Evolutionary conservation across 2,797 vertebrate species (phyloP), one percentile per base, ranked within the genome.

Genomic region (Bradypus variegatus): DNA sequence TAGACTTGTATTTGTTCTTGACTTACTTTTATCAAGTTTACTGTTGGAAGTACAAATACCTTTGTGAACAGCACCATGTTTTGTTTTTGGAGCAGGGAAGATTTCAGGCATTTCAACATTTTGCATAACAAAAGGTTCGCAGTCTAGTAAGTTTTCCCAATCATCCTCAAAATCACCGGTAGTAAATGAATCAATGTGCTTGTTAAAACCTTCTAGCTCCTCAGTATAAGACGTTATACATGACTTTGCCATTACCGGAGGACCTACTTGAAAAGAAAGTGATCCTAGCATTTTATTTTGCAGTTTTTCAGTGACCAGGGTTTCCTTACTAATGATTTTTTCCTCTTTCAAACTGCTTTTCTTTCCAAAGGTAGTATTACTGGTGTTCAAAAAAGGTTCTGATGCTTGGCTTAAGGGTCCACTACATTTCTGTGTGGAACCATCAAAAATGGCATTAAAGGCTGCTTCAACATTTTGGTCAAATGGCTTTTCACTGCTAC

Each of bases 61-160:
- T 21, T 80, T 81, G 86, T 88, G 91, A 13, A 96, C 95, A 50
- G 78, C 6, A 6, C 13, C 33, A 45, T 91, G 80, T 62, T 48
- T 27, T 86, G 91, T 92, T 95, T 96, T 95, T 70, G 93, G 87
- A 64, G 69, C 83, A 90, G 73, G 70, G 53, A 98, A 94, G 50
- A 94, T 89, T 78, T 97, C 97, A 7, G 98, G 98, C 86, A 98
- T 98, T 89, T 98, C 98, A 0, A 98, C 97, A 97, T 98, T 98
- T 94, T 98, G 98, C 93, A 98, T 95, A 38, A 98, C 89, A 92
- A 98, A 96, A 27, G 98, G 98, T 89, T 99, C 98, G 45, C 98
- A 97, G 93, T 90, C 91, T 21, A 99, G 94, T 86, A 99, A 93
- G 2, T 98, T 97, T 67, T 45, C 41, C 77, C 97, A 99, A 94